Conservation (phyloP, 2,888 invertebrate genomes). For the Torymus tubicola region DNA sequence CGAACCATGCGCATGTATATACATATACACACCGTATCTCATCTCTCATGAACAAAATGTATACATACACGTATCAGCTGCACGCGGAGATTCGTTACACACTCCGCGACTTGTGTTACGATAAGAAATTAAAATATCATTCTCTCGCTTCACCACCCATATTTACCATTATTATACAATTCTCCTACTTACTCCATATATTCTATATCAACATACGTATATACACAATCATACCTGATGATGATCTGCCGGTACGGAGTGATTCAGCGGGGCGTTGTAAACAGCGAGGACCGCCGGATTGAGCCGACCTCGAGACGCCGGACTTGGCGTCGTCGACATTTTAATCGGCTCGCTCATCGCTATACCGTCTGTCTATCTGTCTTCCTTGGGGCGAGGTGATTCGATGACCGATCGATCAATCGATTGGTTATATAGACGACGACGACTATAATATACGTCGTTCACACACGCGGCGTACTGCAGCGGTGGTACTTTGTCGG, state of each 20-base stretch:
- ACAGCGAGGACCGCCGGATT: slow-evolving; percentile 68
- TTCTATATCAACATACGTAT: neutral
- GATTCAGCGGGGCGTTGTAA: slow-evolving; percentile 62
- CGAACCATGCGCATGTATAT: no score
- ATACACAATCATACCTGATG: slow-evolving; percentile 40
- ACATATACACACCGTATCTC: no score
- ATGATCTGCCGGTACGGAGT: slow-evolving; percentile 58
- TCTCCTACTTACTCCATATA: neutral
- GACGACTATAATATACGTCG: neutral
- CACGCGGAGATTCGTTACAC: no score
- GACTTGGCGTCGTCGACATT: slow-evolving; percentile 65
- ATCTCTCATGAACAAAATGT: no score
- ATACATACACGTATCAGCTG: no score
- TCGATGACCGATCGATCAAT: slow-evolving; percentile 6
- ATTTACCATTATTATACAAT: neutral
- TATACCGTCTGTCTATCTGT: neutral
- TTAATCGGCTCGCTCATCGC: slow-evolving; percentile 56
- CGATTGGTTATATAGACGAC: neutral
- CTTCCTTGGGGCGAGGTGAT: neutral
- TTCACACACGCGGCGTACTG: neutral
- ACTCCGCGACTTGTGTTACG: no score
- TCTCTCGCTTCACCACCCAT: no score
- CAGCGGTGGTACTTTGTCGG: slow-evolving; percentile 1
- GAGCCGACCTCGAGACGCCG: slow-evolving; percentile 66
- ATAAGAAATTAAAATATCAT: no score